These are phyloP conservation scores for Champsocephalus esox DNA, from an alignment of 2,797 vertebrate genomes.

Conservation along the genomic window DNA sequence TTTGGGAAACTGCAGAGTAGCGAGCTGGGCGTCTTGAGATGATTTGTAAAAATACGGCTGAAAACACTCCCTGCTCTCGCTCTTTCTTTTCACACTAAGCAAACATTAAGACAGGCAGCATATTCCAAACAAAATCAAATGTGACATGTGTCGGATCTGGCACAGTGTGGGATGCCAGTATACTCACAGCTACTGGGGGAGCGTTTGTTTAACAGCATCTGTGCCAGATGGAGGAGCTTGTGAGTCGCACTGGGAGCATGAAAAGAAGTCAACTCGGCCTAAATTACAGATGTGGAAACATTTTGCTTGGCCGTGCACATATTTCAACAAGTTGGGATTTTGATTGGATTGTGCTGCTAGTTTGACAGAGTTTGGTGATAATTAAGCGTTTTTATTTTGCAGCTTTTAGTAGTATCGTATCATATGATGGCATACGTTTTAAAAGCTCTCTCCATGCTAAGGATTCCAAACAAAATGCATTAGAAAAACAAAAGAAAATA, in stretches of 20 bases:
- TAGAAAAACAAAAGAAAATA: neutral
- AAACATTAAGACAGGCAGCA: constrained; percentile 25
- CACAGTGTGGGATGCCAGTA: constrained; percentile 31
- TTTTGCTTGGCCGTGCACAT: neutral
- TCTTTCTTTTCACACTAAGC: constrained; percentile 15
- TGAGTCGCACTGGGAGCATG: constrained; percentile 27
- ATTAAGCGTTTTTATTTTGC: neutral
- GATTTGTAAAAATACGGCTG: constrained; percentile 51
- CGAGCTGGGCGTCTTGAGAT: constrained; percentile 44
- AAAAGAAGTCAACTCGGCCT: constrained; percentile 21
- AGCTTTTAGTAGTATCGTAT: neutral
- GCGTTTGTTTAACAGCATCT: constrained; percentile 30
- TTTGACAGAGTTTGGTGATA: neutral
- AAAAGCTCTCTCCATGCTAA: neutral
- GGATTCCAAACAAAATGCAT: neutral
- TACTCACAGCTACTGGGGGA: constrained; percentile 20
- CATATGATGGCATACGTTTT: neutral
- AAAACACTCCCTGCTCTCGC: constrained; percentile 33
- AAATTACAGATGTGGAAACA: constrained; percentile 23
- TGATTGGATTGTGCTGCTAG: neutral
- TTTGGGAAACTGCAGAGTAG: constrained; percentile 58
- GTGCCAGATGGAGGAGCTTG: constrained; percentile 49
- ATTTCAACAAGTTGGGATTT: neutral
- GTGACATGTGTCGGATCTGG: constrained; percentile 34
- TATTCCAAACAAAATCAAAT: constrained; percentile 45